Percentiles rank a stretch among this genome's conserved stretches.
Conservation (phyloP, 2,797 vertebrate species). For the Carcharodon carcharias region DNA sequence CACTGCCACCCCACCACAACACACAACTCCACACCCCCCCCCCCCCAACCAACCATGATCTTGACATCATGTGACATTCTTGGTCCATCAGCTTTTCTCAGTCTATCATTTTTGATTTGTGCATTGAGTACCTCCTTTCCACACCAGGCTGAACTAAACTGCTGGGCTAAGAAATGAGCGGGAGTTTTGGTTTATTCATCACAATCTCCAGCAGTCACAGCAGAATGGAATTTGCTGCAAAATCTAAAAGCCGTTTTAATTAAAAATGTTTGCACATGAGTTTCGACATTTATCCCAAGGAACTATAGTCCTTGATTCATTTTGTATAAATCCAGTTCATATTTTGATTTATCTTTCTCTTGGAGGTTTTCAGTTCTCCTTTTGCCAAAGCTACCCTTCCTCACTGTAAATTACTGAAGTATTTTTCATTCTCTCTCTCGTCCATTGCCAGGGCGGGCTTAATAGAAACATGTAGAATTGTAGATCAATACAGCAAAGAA, state of each 20-base stretch:
- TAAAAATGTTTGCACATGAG: neutral
- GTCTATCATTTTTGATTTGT: neutral
- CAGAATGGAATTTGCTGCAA: neutral
- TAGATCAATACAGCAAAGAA: neutral
- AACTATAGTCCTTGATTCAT: neutral
- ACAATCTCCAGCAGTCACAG: neutral
- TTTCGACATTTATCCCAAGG: neutral
- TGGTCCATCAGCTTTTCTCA: neutral
- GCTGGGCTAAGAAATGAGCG: neutral
- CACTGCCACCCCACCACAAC: too few species aligned
- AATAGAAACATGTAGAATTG: neutral
- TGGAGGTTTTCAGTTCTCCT: slow-evolving; percentile 8
- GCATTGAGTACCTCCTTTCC: neutral
- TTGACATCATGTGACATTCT: neutral
- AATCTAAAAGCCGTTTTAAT: neutral
- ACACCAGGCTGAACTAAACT: neutral
- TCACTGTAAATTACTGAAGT: neutral
- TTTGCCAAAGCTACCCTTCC: neutral
- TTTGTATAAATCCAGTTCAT: neutral
- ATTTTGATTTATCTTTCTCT: neutral
- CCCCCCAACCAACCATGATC: neutral
- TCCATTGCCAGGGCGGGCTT: neutral
- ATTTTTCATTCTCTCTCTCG: neutral
- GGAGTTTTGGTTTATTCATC: neutral
- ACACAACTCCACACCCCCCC: too few species aligned